These are phyloP conservation scores for Hymenopus coronatus DNA, from an alignment of 2,888 invertebrate species.

Conservation along the genomic window DNA sequence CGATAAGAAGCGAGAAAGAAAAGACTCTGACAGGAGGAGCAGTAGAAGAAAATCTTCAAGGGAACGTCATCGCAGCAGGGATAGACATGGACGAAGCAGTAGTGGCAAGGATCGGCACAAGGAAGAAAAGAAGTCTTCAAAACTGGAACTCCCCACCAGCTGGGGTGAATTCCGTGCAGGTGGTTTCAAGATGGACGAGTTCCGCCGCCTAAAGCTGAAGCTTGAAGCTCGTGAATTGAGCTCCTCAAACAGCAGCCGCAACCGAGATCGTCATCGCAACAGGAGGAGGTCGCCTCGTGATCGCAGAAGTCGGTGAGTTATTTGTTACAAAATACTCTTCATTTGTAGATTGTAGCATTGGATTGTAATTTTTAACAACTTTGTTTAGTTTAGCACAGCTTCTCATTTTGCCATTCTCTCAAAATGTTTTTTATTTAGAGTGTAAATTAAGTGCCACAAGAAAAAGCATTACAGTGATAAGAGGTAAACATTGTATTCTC, in stretches of 20 bases:
- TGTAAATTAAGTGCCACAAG: not conserved
- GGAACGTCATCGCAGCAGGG: constrained; percentile 22
- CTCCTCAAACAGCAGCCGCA: not conserved
- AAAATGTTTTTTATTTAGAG: not conserved
- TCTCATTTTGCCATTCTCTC: not conserved
- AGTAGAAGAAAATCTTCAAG: not conserved
- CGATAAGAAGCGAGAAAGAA: not conserved
- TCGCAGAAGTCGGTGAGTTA: constrained; percentile 17
- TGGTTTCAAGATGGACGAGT: constrained; percentile 27
- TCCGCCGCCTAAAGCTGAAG: constrained; percentile 29
- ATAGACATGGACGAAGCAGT: constrained; percentile 10
- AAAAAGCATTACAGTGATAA: not conserved
- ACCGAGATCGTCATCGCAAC: not conserved
- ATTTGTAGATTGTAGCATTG: not conserved
- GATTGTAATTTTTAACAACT: not conserved
- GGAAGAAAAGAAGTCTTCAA: constrained; percentile 7
- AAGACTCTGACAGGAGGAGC: constrained; percentile 15
- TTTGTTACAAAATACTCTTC: not conserved
- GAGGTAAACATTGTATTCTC: too few relatives aligned
- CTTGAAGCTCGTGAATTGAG: not conserved
- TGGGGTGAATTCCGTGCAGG: constrained; percentile 29
- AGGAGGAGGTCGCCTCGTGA: constrained; percentile 1
- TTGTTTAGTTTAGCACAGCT: not conserved
- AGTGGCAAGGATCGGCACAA: constrained; percentile 21
- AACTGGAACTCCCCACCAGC: constrained; percentile 23